A percentile compares a stretch with the other conserved stretches of the same genome.
Conservation (phyloP, 2,113 vertebrate genomes). For the Tychaedon coryphoeus region DNA sequence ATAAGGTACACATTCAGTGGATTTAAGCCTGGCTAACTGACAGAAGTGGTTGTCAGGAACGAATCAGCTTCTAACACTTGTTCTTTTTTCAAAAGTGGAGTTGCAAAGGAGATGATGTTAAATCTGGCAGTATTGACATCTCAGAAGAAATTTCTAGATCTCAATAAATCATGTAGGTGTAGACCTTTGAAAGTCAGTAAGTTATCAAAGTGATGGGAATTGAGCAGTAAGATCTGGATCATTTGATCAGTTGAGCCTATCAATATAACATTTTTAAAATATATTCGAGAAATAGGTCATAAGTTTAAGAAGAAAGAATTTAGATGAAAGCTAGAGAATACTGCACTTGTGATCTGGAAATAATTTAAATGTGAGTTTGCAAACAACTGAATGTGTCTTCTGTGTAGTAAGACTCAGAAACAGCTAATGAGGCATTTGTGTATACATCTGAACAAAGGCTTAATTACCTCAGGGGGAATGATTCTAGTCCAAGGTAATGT, state of each 20-base stretch:
- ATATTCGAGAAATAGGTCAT: background rate
- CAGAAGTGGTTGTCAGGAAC: background rate
- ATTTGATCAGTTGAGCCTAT: background rate
- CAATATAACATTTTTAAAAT: background rate
- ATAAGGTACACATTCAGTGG: background rate
- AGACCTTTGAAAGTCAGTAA: background rate
- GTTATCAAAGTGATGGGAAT: background rate
- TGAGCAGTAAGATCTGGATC: background rate
- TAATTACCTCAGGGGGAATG: background rate
- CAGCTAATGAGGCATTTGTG: background rate
- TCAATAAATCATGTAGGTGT: background rate
- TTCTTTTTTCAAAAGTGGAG: background rate
- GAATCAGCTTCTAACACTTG: background rate
- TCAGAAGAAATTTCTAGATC: background rate
- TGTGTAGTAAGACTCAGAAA: background rate
- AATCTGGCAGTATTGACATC: background rate
- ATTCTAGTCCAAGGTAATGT: background rate
- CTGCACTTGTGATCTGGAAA: background rate
- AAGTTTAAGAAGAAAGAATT: background rate
- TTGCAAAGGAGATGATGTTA: background rate
- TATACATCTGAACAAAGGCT: background rate
- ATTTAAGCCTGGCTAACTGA: background rate
- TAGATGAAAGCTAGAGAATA: background rate
- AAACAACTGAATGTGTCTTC: background rate
- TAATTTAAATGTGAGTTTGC: background rate